Base-by-base conservation (phyloP, 2,797 vertebrate species). In the Euphonia xanthogaster region DNA sequence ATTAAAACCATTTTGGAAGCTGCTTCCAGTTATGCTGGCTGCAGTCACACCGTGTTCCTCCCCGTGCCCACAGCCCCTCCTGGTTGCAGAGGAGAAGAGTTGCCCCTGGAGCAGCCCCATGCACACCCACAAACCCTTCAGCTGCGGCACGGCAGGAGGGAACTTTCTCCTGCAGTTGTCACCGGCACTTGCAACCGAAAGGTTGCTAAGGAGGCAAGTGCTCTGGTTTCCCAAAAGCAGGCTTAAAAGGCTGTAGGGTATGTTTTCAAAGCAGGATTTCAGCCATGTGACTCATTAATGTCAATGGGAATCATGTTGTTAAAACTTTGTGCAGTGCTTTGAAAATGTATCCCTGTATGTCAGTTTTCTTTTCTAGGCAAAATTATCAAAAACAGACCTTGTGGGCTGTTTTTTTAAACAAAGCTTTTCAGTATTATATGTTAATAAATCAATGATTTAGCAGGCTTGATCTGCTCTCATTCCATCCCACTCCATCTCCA, bases 371-470 rank as follows among this genome's bases (percentile, higher is more conserved):
- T 95, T 81, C 63, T 44, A 42, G 87, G 94, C 67, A 94, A 91
- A 90, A 58, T 86, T 96, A 97, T 96, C 90, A 95, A 94, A 97
- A 96, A 1, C 95, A 97, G 96, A 95, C 74, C 78, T 94, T 21
- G 72, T 83, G 42, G 62, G 28, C 30, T 31, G 22, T 77, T 78
- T 53, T 90, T 73, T 86, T 37, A 48, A 44, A 77, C 9, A 14
- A 68, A 81, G 76, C 22, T 72, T 93, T 92, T 80, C n/a, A 4
- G 51, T 72, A 70, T 93, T 93, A 77, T 94, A 70, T 93, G 83
- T 63, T 96, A 90, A 90, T 82, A 97, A 96, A 94, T 96, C 96
- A 96, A 73, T 0, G 1, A 44, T 85, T 94, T 89, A 92, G 57
- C 78, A 88, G 77, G 50, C 72, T 95, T 93, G 74, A 89, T 86